Evolutionary conservation across 2,888 invertebrate species (phyloP), one percentile per base, ranked within the genome.

Genomic region (Augochlorella aurata): DNA sequence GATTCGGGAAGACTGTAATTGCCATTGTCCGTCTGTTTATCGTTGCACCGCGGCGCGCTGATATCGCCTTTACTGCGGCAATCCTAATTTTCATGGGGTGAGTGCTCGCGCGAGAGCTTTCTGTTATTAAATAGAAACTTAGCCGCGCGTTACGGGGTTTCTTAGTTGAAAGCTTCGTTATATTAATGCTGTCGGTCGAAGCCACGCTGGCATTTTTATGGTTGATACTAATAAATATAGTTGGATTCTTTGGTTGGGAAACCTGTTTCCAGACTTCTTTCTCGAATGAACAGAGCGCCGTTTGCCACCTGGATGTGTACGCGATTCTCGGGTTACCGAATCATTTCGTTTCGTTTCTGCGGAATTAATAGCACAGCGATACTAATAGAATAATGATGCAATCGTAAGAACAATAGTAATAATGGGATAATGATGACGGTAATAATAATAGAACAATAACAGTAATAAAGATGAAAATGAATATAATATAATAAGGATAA

Each of bases 61-160:
- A 38, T 38, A 38, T 38, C 38, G 38, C 38, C 38, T 3, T 38
- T 38, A 38, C 38, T 5, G 38, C 38, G 38, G 38, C 38, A 21
- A 58, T 58, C 54, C 54, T 12, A 58, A 58, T 58, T 58, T 38
- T 58, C 24, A 38, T 5, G 38, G 12, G 14, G 21, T 24, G 21
- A 24, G 21, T 24, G 21, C 21, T 1, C 21, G 24, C 21, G 21
- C 12, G 24, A 58, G 7, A 58, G 54, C 54, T 58, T 58, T 21
- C 54, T 24, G 54, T 58, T 58, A 58, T 58, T 58, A 58, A 58
- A 24, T 21, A 58, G 54, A 58, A 58, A 58, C 14, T 58, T 24
- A 58, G 14, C 21, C 21, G 12, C 54, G 38, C 21, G 21, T 58
- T 58, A 58, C 21, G 54, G 14, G 54, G 12, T n/a, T 58, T 58